Conservation (phyloP, 2,888 invertebrate genomes). For the Psylliodes chrysocephalus region DNA sequence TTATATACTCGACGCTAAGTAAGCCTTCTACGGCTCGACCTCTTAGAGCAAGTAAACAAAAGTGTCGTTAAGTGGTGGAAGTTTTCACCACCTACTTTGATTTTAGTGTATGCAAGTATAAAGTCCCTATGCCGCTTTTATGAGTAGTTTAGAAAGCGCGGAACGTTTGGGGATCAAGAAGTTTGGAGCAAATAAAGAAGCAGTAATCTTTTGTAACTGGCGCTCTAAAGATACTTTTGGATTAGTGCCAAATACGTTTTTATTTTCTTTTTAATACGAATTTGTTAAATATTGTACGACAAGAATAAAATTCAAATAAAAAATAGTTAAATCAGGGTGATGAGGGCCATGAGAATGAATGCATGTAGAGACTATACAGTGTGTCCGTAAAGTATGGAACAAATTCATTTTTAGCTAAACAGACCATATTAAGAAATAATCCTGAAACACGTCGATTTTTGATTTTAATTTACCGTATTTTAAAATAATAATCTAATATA, state of each 20-base stretch:
- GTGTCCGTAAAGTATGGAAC: no score
- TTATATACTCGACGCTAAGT: background rate
- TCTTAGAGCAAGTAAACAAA: background rate
- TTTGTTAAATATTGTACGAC: no score
- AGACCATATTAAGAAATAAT: no score
- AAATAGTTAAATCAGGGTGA: no score
- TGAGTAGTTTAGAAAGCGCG: background rate
- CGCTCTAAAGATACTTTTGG: background rate
- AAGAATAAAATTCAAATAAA: no score
- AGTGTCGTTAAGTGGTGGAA: background rate
- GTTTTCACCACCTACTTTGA: conserved; percentile 5
- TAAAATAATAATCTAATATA: no score
- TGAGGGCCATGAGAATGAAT: no score
- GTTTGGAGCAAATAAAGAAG: background rate
- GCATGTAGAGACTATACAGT: no score
- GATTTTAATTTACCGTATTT: no score
- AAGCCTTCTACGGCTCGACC: background rate
- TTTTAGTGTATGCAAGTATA: background rate
- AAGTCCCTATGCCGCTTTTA: background rate
- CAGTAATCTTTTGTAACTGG: background rate
- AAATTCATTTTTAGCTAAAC: no score
- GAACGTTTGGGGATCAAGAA: background rate
- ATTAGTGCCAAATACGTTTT: background rate
- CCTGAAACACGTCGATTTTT: no score
- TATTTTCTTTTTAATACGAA: no score